phyloP scores from a whole-genome alignment of 2,888 invertebrate species.

The Rhagonycha lutea region DNA sequence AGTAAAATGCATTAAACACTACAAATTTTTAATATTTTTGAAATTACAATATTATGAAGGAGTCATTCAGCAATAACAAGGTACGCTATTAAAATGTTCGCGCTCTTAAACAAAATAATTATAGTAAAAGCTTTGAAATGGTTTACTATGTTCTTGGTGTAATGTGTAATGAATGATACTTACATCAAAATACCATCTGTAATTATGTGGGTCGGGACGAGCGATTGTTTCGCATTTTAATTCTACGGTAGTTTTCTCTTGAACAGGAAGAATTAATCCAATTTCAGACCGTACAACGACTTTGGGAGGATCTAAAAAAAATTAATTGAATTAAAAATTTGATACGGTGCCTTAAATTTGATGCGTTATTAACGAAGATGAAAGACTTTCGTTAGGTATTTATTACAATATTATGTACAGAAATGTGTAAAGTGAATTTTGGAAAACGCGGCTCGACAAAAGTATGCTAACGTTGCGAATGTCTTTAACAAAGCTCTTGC shows the following conservation, averaged over 20 bases:
- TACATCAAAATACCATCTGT: constrained; percentile 83
- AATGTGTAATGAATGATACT: constrained; percentile 50
- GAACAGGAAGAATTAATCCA: constrained; percentile 58
- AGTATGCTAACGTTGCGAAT: constrained; percentile 43
- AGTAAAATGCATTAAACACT: background rate
- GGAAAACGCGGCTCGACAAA: constrained; percentile 37
- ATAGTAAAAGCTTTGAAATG: background rate
- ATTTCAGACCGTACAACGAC: constrained; percentile 70
- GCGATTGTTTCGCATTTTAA: constrained; percentile 79
- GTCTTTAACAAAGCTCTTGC: constrained; percentile 36
- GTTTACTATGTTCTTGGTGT: background rate
- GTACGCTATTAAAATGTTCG: background rate
- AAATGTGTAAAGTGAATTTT: constrained; percentile 30
- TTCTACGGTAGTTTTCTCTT: constrained; percentile 78
- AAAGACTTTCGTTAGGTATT: background rate
- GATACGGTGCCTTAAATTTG: background rate
- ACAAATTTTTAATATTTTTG: background rate
- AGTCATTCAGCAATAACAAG: background rate
- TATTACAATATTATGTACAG: background rate
- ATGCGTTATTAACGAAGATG: background rate
- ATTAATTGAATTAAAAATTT: constrained; percentile 2
- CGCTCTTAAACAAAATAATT: background rate
- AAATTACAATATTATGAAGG: background rate
- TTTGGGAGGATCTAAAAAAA: constrained; percentile 76
- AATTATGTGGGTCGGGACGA: constrained; percentile 73